phyloP scores from a whole-genome alignment of 2,797 vertebrate species.

The Phrynocephalus vlangalii region DNA sequence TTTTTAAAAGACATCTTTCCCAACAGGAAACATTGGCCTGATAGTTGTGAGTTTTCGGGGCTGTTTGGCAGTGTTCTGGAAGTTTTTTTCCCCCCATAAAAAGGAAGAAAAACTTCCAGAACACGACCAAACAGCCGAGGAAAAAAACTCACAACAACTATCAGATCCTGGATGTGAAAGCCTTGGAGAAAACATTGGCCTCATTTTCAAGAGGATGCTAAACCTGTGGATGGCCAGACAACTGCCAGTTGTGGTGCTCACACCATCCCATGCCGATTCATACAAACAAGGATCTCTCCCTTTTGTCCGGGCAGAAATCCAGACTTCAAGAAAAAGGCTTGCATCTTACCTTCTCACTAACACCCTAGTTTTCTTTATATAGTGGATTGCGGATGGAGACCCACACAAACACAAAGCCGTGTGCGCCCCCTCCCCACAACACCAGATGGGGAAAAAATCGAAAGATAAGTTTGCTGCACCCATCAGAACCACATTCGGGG shows the following conservation, averaged over 20 bases:
- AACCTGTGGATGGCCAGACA: not conserved
- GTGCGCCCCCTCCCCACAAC: too few species aligned
- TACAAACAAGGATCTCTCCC: not conserved
- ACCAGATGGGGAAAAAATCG: not conserved
- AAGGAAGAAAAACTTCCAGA: too few species aligned
- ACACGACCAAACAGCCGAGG: too few species aligned
- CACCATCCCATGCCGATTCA: not conserved
- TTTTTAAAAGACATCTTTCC: not conserved
- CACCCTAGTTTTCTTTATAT: not conserved
- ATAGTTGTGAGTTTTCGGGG: too few species aligned
- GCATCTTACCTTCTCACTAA: not conserved
- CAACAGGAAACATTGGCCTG: not conserved
- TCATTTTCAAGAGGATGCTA: not conserved
- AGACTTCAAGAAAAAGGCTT: not conserved
- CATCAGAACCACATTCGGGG: not conserved
- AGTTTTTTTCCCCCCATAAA: too few species aligned
- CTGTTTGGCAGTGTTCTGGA: too few species aligned
- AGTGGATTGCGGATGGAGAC: not conserved
- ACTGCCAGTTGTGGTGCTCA: not conserved
- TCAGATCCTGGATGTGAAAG: too few species aligned
- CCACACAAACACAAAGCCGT: not conserved
- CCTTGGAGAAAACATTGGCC: not conserved
- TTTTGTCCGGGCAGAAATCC: not conserved
- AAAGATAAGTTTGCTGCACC: not conserved
- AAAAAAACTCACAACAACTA: too few species aligned